Evolutionary conservation across 1,140 invertebrate species (phyloP).

Genomic region (Rhyacophila brunnea): DNA sequence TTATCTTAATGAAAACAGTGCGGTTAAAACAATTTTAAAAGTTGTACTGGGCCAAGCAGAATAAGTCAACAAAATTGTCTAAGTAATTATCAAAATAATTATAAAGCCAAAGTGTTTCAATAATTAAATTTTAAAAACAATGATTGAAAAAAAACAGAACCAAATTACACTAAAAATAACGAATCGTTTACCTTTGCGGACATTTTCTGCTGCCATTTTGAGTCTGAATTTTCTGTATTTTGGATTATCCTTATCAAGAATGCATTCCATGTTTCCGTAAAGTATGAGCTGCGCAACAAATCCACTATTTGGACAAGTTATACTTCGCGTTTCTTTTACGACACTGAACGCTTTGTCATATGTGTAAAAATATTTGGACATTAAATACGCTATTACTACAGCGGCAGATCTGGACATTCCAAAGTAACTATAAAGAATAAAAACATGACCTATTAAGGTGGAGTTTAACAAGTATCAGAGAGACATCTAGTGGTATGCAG

Average conservation of each 20-base stretch:
- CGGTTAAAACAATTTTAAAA: too few species aligned
- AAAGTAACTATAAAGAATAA: conserved; percentile 62
- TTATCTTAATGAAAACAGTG: too few species aligned
- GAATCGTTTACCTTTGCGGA: conserved; percentile 62
- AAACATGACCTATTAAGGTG: too few species aligned
- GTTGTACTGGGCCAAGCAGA: too few species aligned
- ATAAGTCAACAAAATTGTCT: too few species aligned
- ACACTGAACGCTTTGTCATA: conserved; percentile 69
- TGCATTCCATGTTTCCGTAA: conserved; percentile 74
- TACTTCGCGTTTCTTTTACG: conserved; percentile 63
- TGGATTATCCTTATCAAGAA: conserved; percentile 66
- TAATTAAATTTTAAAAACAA: too few species aligned
- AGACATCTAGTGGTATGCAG: too few species aligned
- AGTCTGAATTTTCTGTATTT: conserved; percentile 77
- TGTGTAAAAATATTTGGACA: conserved; percentile 75
- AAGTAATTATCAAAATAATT: too few species aligned
- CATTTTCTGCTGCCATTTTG: conserved; percentile 74
- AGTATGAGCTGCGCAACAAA: conserved; percentile 75
- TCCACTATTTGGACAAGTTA: conserved; percentile 70
- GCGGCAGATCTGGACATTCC: conserved; percentile 84
- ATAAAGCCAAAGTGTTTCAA: too few species aligned
- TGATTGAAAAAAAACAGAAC: too few species aligned
- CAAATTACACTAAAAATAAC: too few species aligned
- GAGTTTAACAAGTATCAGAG: too few species aligned
- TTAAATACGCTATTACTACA: conserved; percentile 78